phyloP scores from a whole-genome alignment of 2,797 vertebrate genomes.

The Aldrovandia affinis region DNA sequence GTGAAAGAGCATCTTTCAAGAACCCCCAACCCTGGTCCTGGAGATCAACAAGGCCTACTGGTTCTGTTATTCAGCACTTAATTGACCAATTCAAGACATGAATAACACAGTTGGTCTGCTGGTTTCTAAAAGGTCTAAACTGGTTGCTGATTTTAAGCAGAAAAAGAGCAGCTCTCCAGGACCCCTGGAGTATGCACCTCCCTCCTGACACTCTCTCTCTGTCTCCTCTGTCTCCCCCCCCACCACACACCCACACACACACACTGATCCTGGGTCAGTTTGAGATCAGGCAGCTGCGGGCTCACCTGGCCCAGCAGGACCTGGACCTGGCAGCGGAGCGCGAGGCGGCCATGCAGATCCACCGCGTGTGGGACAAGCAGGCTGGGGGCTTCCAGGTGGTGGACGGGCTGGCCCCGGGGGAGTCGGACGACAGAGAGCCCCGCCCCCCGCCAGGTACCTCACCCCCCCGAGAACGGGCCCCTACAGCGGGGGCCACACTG shows the following conservation, averaged over 20 bases:
- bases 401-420: slow-evolving; percentile 75
- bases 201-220: background rate
- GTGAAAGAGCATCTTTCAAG: too few relatives aligned
- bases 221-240: background rate
- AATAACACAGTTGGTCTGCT: too few relatives aligned
- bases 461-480: background rate
- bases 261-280: slow-evolving; percentile 72
- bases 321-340: slow-evolving; percentile 91
- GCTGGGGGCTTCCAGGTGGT: slow-evolving; percentile 89
- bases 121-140: too few relatives aligned
- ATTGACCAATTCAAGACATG: too few relatives aligned
- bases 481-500: background rate
- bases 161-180: too few relatives aligned
- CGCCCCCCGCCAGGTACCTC: slow-evolving; percentile 74
- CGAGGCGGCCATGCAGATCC: slow-evolving; percentile 90
- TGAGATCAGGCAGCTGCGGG: slow-evolving; percentile 95
- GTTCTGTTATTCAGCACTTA: too few relatives aligned
- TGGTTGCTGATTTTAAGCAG: too few relatives aligned
- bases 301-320: slow-evolving; percentile 97
- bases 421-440: slow-evolving; percentile 78
- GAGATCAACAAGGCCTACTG: too few relatives aligned
- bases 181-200: background rate
- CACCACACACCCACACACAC: too few relatives aligned
- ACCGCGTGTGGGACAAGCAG: slow-evolving; percentile 87
- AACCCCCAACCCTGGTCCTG: too few relatives aligned